These are phyloP conservation scores for Struthio camelus DNA, from an alignment of 2,113 vertebrate genomes.

Conservation along the genomic window DNA sequence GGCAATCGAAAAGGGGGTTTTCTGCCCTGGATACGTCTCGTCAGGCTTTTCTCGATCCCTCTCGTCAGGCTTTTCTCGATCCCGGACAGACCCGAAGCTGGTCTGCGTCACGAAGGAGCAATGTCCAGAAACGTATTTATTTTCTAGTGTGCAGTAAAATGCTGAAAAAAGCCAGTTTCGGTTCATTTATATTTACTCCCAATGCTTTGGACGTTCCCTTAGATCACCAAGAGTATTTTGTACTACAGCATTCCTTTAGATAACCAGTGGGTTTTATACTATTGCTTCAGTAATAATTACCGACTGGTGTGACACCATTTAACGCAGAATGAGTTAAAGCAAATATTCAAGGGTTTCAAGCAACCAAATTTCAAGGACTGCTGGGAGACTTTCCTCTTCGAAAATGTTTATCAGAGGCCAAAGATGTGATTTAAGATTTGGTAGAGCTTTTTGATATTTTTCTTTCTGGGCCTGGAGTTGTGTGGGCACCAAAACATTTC, in stretches of 20 bases:
- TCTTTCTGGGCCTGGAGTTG: neutral
- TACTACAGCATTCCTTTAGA: neutral
- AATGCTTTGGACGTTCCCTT: neutral
- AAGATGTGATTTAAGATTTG: neutral
- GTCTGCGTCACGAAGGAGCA: accelerated
- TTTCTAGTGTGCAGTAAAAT: neutral
- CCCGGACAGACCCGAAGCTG: neutral
- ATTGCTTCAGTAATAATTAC: neutral
- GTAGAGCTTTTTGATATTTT: neutral
- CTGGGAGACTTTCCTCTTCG: neutral
- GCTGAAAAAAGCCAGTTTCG: neutral
- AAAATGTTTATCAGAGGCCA: neutral
- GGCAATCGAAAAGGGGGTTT: too few species aligned
- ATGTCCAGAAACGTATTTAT: accelerated
- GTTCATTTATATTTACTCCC: too few species aligned
- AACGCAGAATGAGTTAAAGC: neutral
- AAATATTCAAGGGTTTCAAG: neutral
- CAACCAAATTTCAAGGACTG: neutral
- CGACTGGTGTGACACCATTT: neutral
- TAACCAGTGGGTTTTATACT: neutral
- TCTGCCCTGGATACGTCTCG: too few species aligned
- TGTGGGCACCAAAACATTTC: neutral
- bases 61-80: accelerated
- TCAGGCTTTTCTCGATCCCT: neutral
- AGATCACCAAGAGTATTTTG: neutral